Evolutionary conservation across 1,140 invertebrate genomes (phyloP).

Genomic region (Aphis craccivora): DNA sequence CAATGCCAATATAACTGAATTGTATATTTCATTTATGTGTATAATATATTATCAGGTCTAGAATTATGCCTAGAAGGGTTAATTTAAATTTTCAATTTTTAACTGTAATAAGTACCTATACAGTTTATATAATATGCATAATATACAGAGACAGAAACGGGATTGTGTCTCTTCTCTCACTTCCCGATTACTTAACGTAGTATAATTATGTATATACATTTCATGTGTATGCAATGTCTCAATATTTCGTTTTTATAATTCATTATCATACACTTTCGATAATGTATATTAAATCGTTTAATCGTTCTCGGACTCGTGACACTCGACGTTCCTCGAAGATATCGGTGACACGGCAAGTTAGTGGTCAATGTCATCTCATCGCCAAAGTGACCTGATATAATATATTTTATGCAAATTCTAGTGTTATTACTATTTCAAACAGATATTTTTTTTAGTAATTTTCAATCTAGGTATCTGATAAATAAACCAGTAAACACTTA

Average conservation of each 20-base stretch:
- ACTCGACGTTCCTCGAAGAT: background rate
- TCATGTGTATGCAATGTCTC: background rate
- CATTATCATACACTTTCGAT: background rate
- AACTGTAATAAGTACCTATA: background rate
- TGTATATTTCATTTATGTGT: background rate
- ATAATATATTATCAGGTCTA: background rate
- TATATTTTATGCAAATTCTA: background rate
- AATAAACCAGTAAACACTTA: background rate
- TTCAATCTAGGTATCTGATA: background rate
- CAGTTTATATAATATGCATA: background rate
- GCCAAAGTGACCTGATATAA: background rate
- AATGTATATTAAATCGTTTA: background rate
- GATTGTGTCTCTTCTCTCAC: background rate
- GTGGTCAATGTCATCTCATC: background rate
- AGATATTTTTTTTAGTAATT: background rate
- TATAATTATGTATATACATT: background rate
- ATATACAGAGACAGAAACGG: background rate
- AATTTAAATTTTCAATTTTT: background rate
- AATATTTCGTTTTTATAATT: background rate
- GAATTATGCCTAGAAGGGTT: background rate
- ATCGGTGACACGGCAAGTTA: background rate
- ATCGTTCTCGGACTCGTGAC: background rate
- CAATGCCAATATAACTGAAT: background rate
- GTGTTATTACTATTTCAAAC: background rate
- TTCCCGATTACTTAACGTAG: background rate